Evolutionary conservation across 2,888 invertebrate species (phyloP), one percentile per base, ranked within the genome.

Genomic region (Augochlorella aurata): DNA sequence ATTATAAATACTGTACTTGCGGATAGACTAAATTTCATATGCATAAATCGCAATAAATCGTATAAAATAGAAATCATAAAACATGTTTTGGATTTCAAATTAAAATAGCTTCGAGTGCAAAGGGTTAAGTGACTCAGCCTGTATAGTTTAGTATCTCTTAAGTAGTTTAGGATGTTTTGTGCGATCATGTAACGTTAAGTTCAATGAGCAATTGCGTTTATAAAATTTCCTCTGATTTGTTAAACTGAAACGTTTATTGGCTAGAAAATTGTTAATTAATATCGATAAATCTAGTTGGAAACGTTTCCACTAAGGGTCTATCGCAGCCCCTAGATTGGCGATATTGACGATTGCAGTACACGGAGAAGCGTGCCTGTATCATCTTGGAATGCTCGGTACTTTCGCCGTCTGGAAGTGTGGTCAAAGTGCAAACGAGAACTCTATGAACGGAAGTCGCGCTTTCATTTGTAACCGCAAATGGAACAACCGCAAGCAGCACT

Each of bases 401-500:
- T 70, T 65, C 75, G 49, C 8, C 21, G 2, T 8, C 47, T n/a
- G 3, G 14, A 38, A n/a, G 16, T 24, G 16, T 67, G 12, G 16
- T 2, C 44, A 8, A 38, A 21, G 38, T 18, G 47, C 61, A 54
- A 76, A 79, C 50, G 63, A 58, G 10, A 24, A 21, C 49, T 44
- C 61, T 49, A 45, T 29, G 29, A 61, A 50, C 44, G 49, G 74
- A 29, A 77, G 52, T 67, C 67, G 44, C 58, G 38, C 24, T 67
- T 74, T 74, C 52, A 47, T n/a, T 50, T 50, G 50, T 38, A 9
- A 67, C 29, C 29, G 58, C 45, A 61, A 75, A 71, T 24, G 29
- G 71, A 38, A 29, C 67, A 29, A 77, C 70, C 76, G 45, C 76
- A 66, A 76, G 70, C 65, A 50, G 50, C 68, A 21, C 65, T n/a